Evolutionary conservation across 2,888 invertebrate species (phyloP).

Genomic region (Caenorhabditis sp.): DNA sequence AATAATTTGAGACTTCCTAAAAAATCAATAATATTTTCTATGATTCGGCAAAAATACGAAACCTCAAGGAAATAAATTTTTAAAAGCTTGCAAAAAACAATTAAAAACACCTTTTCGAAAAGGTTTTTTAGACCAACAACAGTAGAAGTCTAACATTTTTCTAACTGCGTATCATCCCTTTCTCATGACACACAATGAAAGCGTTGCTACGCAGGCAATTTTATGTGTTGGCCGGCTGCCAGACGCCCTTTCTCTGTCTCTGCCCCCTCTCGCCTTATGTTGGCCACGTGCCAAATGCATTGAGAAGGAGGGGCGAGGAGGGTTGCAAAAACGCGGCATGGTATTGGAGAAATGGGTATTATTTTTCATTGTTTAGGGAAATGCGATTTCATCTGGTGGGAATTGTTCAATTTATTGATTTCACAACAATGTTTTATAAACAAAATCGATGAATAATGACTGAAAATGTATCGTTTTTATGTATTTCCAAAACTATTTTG

Average conservation of each 20-base stretch:
- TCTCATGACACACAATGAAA: slow-evolving; percentile 37
- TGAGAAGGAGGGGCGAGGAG: slow-evolving; percentile 6
- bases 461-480: no score
- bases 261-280: background rate
- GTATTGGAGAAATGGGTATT: slow-evolving; percentile 7
- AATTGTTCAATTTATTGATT: background rate
- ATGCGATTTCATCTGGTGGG: background rate
- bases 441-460: no score
- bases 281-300: slow-evolving; percentile 16
- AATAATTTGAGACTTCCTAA: background rate
- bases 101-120: background rate
- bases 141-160: background rate
- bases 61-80: background rate
- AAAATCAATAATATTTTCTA: background rate
- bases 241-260: slow-evolving; percentile 19
- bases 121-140: background rate
- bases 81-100: background rate
- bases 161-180: slow-evolving; percentile 29
- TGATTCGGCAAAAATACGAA: no score
- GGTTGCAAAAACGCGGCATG: background rate
- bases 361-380: background rate
- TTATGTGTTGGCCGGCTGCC: slow-evolving; percentile 30
- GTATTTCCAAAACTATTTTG: no score
- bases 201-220: slow-evolving; percentile 33
- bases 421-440: no score